Percentiles rank a stretch among this genome's conserved stretches.
These are phyloP conservation scores for Neolamprologus brichardi DNA, from an alignment of 2,113 vertebrate genomes.

Conservation along the genomic window DNA sequence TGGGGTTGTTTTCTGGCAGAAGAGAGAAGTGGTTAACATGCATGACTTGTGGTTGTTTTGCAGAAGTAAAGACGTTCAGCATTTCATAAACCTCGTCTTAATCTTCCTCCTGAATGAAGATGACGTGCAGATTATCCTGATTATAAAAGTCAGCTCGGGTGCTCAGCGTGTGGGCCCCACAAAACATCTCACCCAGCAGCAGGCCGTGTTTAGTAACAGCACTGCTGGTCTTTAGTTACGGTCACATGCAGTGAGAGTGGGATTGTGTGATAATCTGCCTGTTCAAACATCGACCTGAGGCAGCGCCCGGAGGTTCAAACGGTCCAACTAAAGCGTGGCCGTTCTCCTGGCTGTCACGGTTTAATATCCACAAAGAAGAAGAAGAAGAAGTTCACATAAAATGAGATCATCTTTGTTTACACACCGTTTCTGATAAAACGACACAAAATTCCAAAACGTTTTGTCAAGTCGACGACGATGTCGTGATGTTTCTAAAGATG, in stretches of 20 bases:
- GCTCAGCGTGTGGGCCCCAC: rapidly evolving
- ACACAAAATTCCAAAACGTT: background rate
- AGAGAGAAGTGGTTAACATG: background rate
- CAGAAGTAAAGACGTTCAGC: background rate
- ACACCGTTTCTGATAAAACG: rapidly evolving
- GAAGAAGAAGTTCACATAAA: rapidly evolving
- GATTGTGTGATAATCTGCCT: background rate
- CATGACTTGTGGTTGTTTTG: background rate
- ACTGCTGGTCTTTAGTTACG: background rate
- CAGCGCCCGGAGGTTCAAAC: rapidly evolving
- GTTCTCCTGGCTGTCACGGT: rapidly evolving
- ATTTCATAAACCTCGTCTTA: background rate
- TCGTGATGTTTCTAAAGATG: background rate
- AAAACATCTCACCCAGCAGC: background rate
- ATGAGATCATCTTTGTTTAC: rapidly evolving
- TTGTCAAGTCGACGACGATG: background rate
- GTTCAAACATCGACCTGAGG: background rate
- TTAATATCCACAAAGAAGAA: background rate
- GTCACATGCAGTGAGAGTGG: background rate
- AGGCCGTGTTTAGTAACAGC: rapidly evolving
- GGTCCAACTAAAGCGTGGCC: background rate
- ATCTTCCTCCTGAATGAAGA: background rate
- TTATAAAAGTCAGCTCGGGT: background rate
- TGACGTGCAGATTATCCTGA: background rate
- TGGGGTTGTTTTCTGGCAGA: background rate